These are phyloP conservation scores for Crocidura indochinensis DNA, from an alignment of 2,797 vertebrate species.

Conservation along the genomic window DNA sequence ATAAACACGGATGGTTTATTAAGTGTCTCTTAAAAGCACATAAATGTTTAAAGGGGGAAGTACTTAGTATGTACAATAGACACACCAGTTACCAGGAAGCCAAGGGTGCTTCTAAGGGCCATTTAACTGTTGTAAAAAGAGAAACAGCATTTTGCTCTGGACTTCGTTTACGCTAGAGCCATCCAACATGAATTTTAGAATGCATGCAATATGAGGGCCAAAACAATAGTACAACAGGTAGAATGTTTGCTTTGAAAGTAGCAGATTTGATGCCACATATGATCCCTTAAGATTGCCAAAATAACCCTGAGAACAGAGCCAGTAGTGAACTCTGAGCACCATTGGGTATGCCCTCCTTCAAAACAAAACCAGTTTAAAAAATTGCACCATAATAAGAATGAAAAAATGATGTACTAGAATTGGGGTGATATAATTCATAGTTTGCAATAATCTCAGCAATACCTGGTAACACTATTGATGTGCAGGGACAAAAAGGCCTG, in stretches of 20 bases:
- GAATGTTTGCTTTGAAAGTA: too few relatives aligned
- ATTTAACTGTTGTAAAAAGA: constrained; percentile 31
- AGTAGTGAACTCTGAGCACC: too few relatives aligned
- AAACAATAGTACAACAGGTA: too few relatives aligned
- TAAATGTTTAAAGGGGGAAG: not conserved
- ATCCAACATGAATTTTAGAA: not conserved
- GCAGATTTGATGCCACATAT: too few relatives aligned
- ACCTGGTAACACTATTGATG: not conserved
- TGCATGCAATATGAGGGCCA: too few relatives aligned
- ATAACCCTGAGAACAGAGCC: too few relatives aligned
- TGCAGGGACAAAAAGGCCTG: accelerated
- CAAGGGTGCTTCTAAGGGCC: not conserved
- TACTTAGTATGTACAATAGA: not conserved
- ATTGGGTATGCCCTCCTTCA: not conserved
- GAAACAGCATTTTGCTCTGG: not conserved
- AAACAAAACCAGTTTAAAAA: not conserved
- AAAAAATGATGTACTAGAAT: not conserved
- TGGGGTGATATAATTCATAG: not conserved
- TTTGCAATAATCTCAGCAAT: not conserved
- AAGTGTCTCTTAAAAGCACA: not conserved
- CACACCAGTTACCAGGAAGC: not conserved
- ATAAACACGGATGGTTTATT: accelerated
- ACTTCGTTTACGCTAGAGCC: not conserved
- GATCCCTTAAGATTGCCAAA: too few relatives aligned
- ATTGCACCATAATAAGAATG: not conserved